Base-by-base conservation (phyloP, 2,888 invertebrate genomes). In the Dicyrtomina minuta region DNA sequence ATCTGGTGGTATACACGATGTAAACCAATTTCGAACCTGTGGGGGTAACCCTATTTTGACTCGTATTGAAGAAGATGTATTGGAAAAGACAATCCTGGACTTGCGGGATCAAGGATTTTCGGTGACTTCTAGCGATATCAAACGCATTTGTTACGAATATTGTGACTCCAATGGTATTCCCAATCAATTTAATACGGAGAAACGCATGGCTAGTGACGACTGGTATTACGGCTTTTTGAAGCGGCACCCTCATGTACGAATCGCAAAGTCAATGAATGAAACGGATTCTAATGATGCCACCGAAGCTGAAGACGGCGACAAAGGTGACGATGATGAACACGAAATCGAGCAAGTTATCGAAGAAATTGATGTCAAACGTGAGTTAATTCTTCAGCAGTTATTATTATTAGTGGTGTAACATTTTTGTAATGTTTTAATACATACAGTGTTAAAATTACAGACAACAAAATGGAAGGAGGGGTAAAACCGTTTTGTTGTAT, bases 201-300 rank as follows among this genome's bases (percentile, higher is more conserved):
- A 76, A 44, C 65, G 78, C 4, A 78, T 77, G 77, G 79, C 77
- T 6, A 77, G 77, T 44, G 75, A 76, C 65, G 79, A 78, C 62
- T 78, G 77, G 77, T 77, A 78, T 65, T 77, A 76, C 64, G 78
- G 78, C 49, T 77, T 77, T 62, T 72, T 76, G 24, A 75, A 74
- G 51, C 53, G 73, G n/a, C 74, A 74, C 66, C 72, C 72, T 6
- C 70, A 72, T 27, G 71, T 75, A 26, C 41, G 66, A 59, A 62
- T 66, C 33, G 58, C 53, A 15, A 72, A 73, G 60, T 15, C 49
- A 13, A 39, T 27, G 24, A 53, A 26, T 60, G 26, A 60, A 51
- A 1, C 58, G n/a, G 61, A 61, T 1, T n/a, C 33, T 12, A 26
- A 22, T 22, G 55, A 67, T 2, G 59, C 62, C 2, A 27, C 68